Base-by-base conservation (phyloP, 2,797 vertebrate species). In the Platyrinchus mystaceus region DNA sequence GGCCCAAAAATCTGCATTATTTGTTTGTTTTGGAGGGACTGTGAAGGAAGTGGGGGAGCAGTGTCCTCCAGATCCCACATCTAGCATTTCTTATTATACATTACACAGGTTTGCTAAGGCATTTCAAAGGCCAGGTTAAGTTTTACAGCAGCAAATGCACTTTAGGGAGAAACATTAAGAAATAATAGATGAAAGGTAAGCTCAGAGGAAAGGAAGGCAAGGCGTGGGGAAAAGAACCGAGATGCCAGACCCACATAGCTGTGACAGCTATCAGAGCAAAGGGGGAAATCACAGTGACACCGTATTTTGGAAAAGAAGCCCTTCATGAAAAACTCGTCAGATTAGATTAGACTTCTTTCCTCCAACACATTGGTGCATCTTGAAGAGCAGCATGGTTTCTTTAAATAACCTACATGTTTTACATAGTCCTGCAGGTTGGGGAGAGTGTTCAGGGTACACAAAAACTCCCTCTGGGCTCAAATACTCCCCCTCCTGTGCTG, bases 401-500 rank as follows among this genome's bases (percentile, higher is more conserved):
- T 64, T 50, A 77, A 64, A 34, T 21, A 63, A 12, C 7, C n/a
- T 23, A 12, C 30, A 28, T 20, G 14, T 49, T 66, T 74, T 55
- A 76, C 28, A 23, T 1, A 3, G 26, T 49, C 37, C 53, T 84
- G 62, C 12, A 77, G 41, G 11, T 15, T 44, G 46, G 12, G 17
- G 34, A 67, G 27, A 67, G 12, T 3, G 1, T 36, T 49, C 52
- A 56, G 70, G 16, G 9, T 7, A 1, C 15, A n/a, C 9, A 73
- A n/a, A 86, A 74, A 2, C 20, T 83, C 66, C 5, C 13, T 20
- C 10, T 52, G 37, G 37, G 37, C 27, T 86, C 80, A 49, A 21
- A 6, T 2, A 52, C 12, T 59, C 6, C n/a, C 32, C 50, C 4
- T n/a, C 8, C 7, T 0, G 0, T 37, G 64, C 56, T 58, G 50